These are phyloP conservation scores for Steinernema hermaphroditum DNA, from an alignment of 2,888 invertebrate species.

Conservation along the genomic window DNA sequence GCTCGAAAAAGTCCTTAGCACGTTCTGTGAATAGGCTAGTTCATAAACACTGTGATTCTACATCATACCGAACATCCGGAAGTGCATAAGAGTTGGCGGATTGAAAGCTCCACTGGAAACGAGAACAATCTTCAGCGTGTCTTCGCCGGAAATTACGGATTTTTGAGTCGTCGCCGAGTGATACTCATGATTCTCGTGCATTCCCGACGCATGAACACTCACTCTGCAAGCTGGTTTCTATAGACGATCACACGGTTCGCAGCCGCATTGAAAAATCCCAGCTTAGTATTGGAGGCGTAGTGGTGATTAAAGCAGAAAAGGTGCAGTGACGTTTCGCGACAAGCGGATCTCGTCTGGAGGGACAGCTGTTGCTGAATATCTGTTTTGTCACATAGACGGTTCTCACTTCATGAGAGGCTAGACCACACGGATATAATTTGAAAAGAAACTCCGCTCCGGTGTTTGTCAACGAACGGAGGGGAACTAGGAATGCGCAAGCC, in stretches of 20 bases:
- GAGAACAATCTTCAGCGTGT: neutral
- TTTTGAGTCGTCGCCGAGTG: constrained; percentile 15
- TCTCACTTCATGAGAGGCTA: no score
- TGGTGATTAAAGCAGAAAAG: constrained; percentile 21
- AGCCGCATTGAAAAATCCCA: no score
- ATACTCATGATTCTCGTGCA: constrained; percentile 9
- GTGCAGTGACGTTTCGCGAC: constrained; percentile 28
- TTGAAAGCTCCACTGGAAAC: constrained; percentile 34
- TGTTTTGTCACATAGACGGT: neutral
- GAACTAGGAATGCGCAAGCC: no score
- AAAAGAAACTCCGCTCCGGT: no score
- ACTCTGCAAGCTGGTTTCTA: neutral
- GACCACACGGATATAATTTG: no score
- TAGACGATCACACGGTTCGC: no score
- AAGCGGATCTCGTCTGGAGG: constrained; percentile 25
- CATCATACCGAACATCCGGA: constrained; percentile 33
- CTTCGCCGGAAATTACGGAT: neutral
- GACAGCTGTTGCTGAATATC: constrained; percentile 20
- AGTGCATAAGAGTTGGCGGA: constrained; percentile 34
- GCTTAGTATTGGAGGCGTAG: neutral
- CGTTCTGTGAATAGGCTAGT: constrained; percentile 23
- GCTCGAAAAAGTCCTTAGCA: constrained; percentile 34
- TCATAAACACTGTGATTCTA: neutral
- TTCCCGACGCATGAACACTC: constrained; percentile 19
- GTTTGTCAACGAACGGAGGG: no score